Base-by-base conservation (phyloP, 2,888 invertebrate genomes). In the Congeria kusceri region DNA sequence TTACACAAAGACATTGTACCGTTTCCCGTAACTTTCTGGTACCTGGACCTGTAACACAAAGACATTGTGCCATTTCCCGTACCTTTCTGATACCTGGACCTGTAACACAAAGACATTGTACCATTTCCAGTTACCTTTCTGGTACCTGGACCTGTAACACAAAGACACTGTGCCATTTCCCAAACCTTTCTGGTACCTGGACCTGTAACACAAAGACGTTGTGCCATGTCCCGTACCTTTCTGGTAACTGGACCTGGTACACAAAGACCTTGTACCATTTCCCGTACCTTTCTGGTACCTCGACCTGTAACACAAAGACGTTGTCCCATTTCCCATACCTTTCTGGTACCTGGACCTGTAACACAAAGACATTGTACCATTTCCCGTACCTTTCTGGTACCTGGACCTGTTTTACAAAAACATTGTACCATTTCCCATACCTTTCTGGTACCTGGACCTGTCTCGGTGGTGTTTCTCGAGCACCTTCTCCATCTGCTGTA, bases 401-500 rank as follows among this genome's bases (percentile, higher is more conserved):
- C 39, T 39, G 39, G 39, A 44, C 46, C 46, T 9, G 9, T 44
- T 49, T 20, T 49, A 49, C 5, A 49, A 53, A 53, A 15, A 53
- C 25, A 23, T 9, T 15, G 18, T 15, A 4, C 15, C 7, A 9
- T 18, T 39, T 11, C 15, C 28, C 23, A 25, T 77, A 82, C 85
- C 86, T 83, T 73, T 81, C 47, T 75, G 71, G 27, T 81, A 83
- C 68, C 81, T 87, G 39, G 78, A 59, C 58, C 85, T 82, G 39
- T 86, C 85, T 66, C 75, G 74, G 56, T 86, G 84, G 57, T 87
- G 84, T 77, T 87, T 90, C 56, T 88, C 84, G 15, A 92, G 47
- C 25, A 93, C 86, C 59, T 78, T 82, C 75, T 93, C 93, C 90
- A 93, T 88, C 71, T 90, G 92, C 59, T 90, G 90, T 56, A 93